phyloP scores from a whole-genome alignment of 64 coral and sea anemone genomes.

The Catalaphyllia jardinei region DNA sequence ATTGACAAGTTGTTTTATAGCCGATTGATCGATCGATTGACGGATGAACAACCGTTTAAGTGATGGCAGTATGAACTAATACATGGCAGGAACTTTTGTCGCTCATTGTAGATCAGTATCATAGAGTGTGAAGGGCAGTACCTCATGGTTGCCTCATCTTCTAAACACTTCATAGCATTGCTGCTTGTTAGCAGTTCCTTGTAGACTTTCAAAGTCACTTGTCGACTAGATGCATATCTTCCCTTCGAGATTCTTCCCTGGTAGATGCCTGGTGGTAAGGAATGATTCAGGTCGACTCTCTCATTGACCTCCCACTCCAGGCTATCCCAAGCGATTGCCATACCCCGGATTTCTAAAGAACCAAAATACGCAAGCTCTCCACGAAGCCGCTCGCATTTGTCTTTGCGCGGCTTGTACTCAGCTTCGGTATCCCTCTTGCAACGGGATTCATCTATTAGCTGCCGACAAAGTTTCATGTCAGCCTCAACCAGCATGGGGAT shows the following conservation, averaged over 20 bases:
- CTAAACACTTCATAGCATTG: conserved; percentile 24
- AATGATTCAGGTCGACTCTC: background rate
- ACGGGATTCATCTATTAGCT: conserved; percentile 19
- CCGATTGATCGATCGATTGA: too few relatives aligned
- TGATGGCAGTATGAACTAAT: too few relatives aligned
- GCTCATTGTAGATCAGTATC: too few relatives aligned
- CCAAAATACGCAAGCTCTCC: conserved; percentile 37
- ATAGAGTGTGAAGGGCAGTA: background rate
- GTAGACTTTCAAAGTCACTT: conserved; percentile 43
- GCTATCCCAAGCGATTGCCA: background rate
- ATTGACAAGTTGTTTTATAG: too few relatives aligned
- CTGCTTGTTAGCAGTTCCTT: conserved; percentile 16
- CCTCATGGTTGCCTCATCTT: conserved; percentile 27
- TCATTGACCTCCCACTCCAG: conserved; percentile 18
- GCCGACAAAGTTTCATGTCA: conserved; percentile 44
- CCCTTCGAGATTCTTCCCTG: background rate
- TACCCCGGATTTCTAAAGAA: conserved; percentile 18
- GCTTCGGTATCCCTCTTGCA: background rate
- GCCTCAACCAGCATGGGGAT: conserved; percentile 40
- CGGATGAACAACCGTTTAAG: too few relatives aligned
- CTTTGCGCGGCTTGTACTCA: conserved; percentile 5
- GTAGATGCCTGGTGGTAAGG: conserved; percentile 16
- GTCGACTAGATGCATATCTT: background rate
- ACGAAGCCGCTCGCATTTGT: background rate
- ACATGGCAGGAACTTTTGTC: too few relatives aligned